Evolutionary conservation across 2,113 vertebrate genomes (phyloP).

Genomic region (Australoheros scitulus): DNA sequence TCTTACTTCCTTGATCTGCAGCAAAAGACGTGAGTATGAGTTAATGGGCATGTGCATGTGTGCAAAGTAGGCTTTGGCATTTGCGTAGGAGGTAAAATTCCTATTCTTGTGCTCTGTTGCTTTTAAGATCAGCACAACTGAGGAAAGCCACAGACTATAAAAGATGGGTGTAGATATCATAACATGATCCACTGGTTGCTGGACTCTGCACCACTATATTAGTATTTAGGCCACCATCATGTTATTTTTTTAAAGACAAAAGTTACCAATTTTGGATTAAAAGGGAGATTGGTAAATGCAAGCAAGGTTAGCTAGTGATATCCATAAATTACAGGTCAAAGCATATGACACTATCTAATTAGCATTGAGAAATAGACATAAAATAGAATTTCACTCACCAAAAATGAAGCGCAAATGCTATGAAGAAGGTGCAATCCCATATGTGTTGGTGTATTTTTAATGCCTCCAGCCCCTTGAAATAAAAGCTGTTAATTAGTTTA

Average conservation of each 20-base stretch:
- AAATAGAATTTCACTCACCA: not conserved
- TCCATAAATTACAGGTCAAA: not conserved
- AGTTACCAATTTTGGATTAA: not conserved
- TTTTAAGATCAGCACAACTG: not conserved
- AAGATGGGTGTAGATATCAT: not conserved
- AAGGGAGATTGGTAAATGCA: not conserved
- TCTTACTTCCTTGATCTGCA: slow-evolving; percentile 17
- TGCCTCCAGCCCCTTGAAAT: not conserved
- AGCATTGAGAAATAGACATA: not conserved
- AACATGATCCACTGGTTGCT: too few species aligned
- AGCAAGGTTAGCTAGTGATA: rapidly evolving
- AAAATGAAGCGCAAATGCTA: not conserved
- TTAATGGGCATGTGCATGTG: not conserved
- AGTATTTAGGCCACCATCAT: not conserved
- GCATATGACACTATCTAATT: not conserved
- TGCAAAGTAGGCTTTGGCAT: not conserved
- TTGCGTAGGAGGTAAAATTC: slow-evolving; percentile 1
- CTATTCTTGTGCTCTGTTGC: not conserved
- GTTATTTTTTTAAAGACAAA: not conserved
- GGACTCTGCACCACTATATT: too few species aligned
- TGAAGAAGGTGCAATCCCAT: not conserved
- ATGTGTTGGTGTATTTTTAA: not conserved
- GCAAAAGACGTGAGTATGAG: not conserved
- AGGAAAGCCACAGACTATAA: not conserved
- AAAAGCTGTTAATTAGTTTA: not conserved